These are phyloP conservation scores for Eretmocerus hayati DNA, from an alignment of 2,888 invertebrate genomes.

Conservation along the genomic window DNA sequence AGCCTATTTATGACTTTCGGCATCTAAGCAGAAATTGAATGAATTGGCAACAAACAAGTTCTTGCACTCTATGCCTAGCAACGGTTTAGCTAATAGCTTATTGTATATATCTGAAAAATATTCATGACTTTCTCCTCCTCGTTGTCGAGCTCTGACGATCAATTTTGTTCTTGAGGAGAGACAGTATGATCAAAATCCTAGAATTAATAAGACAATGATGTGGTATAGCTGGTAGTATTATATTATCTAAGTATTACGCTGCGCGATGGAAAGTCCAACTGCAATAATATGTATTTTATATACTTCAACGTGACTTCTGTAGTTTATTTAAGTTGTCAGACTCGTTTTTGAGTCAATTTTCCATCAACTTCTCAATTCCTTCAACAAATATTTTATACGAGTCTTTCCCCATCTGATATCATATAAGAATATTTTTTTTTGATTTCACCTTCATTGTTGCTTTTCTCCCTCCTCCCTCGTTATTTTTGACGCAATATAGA, in stretches of 20 bases:
- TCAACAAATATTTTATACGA: not conserved
- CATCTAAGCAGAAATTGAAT: constrained; percentile 14
- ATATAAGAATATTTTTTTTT: too few species aligned
- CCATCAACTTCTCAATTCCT: constrained; percentile 21
- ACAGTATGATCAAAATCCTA: not conserved
- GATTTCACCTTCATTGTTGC: too few species aligned
- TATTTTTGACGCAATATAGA: too few species aligned
- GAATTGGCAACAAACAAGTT: too few species aligned
- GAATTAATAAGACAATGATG: constrained; percentile 11
- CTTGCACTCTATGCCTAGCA: constrained; percentile 3
- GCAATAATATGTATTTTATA: constrained; percentile 32
- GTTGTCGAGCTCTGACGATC: constrained; percentile 9
- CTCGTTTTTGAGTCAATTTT: constrained; percentile 18
- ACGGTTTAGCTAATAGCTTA: not conserved
- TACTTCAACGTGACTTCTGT: constrained; percentile 26
- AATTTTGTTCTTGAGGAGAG: constrained; percentile 1
- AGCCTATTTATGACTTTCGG: not conserved
- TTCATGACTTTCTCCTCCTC: constrained; percentile 16
- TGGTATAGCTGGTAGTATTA: constrained; percentile 19
- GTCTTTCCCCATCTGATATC: too few species aligned
- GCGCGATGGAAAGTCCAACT: constrained; percentile 33
- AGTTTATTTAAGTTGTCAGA: constrained; percentile 3
- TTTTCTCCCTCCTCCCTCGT: too few species aligned
- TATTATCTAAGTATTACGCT: constrained; percentile 34
- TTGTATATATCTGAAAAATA: constrained; percentile 7